Percentiles rank a stretch among this genome's conserved stretches.
Evolutionary conservation across 1,140 invertebrate species (phyloP).

Genomic region (Aphaenogaster ashmeadi): DNA sequence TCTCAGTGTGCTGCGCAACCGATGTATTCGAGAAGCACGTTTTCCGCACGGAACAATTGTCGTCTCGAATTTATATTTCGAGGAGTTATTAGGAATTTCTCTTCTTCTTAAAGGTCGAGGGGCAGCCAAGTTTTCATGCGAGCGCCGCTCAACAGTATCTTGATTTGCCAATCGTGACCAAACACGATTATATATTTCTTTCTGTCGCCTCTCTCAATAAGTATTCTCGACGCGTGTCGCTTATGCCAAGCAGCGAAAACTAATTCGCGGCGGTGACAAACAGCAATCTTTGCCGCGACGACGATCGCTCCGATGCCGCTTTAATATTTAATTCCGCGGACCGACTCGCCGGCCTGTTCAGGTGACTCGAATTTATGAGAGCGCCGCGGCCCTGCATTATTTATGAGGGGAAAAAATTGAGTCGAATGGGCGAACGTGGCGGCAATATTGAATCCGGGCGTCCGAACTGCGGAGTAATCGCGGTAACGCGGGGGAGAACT

Average conservation of each 20-base stretch:
- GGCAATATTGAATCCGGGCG: slow-evolving; percentile 47
- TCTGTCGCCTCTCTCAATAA: neutral
- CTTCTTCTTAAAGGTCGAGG: neutral
- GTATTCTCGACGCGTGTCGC: neutral
- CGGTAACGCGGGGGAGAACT: neutral
- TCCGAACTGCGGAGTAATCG: slow-evolving; percentile 16
- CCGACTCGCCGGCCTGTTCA: neutral
- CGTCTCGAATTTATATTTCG: neutral
- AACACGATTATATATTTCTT: neutral
- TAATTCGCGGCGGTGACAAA: slow-evolving; percentile 10
- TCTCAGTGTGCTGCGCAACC: neutral
- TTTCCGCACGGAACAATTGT: neutral
- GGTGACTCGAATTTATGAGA: slow-evolving; percentile 58
- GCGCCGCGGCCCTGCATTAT: slow-evolving; percentile 52
- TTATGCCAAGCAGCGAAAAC: neutral
- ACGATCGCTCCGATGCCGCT: slow-evolving; percentile 9
- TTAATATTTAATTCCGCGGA: slow-evolving; percentile 38
- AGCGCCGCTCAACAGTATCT: neutral
- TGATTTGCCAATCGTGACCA: neutral
- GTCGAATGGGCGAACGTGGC: slow-evolving; percentile 45
- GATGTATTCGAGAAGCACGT: neutral
- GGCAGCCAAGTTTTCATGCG: neutral
- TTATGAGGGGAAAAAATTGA: slow-evolving; percentile 48
- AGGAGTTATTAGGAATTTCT: neutral
- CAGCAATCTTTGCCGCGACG: neutral